Evolutionary conservation across 1,140 invertebrate species (phyloP).

Genomic region (Penaeus chinensis): DNA sequence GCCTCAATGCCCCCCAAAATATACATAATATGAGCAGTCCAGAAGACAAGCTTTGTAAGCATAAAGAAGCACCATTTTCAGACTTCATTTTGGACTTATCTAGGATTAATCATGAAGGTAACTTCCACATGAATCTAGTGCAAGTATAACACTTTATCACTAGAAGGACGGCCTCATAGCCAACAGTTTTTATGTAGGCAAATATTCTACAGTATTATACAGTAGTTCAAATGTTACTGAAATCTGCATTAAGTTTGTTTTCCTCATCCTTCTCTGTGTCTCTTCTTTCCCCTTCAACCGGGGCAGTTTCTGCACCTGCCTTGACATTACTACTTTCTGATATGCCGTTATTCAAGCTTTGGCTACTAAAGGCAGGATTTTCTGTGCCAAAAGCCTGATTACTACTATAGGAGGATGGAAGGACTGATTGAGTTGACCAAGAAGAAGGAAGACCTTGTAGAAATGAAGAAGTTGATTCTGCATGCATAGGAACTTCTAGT

Average conservation of each 20-base stretch:
- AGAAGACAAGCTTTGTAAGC: not conserved
- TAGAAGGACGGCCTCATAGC: conserved; percentile 36
- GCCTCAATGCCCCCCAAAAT: not conserved
- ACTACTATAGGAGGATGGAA: conserved; percentile 21
- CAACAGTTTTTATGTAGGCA: conserved; percentile 22
- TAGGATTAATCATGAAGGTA: not conserved
- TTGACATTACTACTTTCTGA: too few species aligned
- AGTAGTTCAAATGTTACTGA: conserved; percentile 26
- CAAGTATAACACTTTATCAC: not conserved
- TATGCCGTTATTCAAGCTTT: too few species aligned
- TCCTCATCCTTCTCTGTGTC: not conserved
- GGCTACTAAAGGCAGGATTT: conserved; percentile 19
- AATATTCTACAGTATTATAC: not conserved
- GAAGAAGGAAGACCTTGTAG: conserved; percentile 33
- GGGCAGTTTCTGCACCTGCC: not conserved
- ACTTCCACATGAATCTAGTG: not conserved
- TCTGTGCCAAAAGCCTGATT: conserved; percentile 33
- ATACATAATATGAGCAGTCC: conserved; percentile 6
- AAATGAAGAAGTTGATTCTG: conserved; percentile 35
- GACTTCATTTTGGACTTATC: conserved; percentile 6
- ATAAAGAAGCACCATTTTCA: conserved; percentile 29
- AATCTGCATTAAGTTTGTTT: not conserved
- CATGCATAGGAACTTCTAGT: conserved; percentile 21
- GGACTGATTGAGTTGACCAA: conserved; percentile 17
- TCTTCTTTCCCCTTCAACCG: conserved; percentile 8